A percentile compares a stretch with the other conserved stretches of the same genome.
Conservation (phyloP, 2,888 invertebrate species). For the Drosophila villosipedis region DNA sequence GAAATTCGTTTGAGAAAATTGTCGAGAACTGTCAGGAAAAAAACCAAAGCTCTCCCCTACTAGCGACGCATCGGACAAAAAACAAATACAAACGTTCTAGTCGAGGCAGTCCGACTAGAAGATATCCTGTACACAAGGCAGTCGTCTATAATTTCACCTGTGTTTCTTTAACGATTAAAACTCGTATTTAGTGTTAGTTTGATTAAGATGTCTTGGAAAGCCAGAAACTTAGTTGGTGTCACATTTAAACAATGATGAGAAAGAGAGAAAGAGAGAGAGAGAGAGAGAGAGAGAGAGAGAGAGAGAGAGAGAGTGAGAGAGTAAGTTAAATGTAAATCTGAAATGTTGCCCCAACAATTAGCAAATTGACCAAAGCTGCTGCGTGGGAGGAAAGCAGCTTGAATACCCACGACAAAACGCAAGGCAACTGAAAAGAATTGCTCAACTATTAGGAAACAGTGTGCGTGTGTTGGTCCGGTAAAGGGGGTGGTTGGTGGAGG, state of each 20-base stretch:
- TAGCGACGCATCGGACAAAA: not conserved
- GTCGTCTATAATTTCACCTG: not conserved
- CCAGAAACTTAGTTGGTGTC: not conserved
- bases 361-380: constrained; percentile 16
- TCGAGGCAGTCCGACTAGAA: not conserved
- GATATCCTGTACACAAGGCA: not conserved
- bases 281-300: too few species aligned
- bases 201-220: not conserved
- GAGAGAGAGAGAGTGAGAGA: not conserved
- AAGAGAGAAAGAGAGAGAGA: not conserved
- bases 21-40: constrained; percentile 25
- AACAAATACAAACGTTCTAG: not conserved
- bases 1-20: constrained; percentile 57
- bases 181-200: not conserved
- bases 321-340: constrained; percentile 1
- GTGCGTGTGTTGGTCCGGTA: not conserved
- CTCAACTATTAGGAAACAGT: constrained; percentile 58
- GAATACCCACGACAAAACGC: constrained; percentile 44
- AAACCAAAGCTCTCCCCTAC: not conserved
- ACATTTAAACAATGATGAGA: not conserved
- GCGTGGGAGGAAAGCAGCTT: not conserved
- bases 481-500: not conserved
- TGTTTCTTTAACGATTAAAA: not conserved
- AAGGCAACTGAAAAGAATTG: constrained; percentile 53
- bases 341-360: constrained; percentile 33